Base-by-base conservation (phyloP, 2,888 invertebrate species). In the Oxyscelio sp. region DNA sequence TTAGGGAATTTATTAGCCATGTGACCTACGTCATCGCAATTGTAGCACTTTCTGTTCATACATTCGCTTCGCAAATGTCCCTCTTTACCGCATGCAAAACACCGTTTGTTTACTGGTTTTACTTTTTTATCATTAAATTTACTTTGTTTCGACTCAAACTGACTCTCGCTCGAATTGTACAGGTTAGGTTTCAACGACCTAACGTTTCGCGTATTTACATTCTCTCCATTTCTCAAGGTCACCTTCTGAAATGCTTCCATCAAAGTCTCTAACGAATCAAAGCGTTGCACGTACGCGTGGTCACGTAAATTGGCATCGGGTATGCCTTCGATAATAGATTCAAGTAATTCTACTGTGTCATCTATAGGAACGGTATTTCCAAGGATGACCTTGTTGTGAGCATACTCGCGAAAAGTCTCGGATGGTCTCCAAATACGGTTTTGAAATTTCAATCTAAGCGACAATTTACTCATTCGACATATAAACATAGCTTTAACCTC, bases 401-500 rank as follows among this genome's bases (percentile, higher is more conserved):
- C 58, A 15, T 43, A 61, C 17, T 61, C 61, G 22, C 61, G 58
- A 43, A 61, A 61, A 1, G 21, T 40, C 34, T 59, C 59, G 6
- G 9, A 9, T 15, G 31, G 1, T 19, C 17, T 65, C 65, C 52
- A 52, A 13, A 52, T n/a, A n/a, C 52, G 52, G 13, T 52, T 52
- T 15, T 52, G 24, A n/a, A 52, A 52, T 52, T 27, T 52, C 13
- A n/a, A 15, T 0, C 80, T 79, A 11, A 83, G 21, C 0, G 22
- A 15, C n/a, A 15, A 15, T 52, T 52, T 52, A n/a, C 65, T 45
- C 9, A 13, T 19, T 4, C 65, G 48, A 24, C 13, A 70, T 21
- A 86, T 82, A 22, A 87, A 88, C 65, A 86, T 84, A 9, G 34
- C 17, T n/a, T 59, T 31, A 43, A 86, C n/a, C 15, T 63, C 56